Evolutionary conservation across 2,113 vertebrate genomes (phyloP).

Genomic region (Sula dactylatra): DNA sequence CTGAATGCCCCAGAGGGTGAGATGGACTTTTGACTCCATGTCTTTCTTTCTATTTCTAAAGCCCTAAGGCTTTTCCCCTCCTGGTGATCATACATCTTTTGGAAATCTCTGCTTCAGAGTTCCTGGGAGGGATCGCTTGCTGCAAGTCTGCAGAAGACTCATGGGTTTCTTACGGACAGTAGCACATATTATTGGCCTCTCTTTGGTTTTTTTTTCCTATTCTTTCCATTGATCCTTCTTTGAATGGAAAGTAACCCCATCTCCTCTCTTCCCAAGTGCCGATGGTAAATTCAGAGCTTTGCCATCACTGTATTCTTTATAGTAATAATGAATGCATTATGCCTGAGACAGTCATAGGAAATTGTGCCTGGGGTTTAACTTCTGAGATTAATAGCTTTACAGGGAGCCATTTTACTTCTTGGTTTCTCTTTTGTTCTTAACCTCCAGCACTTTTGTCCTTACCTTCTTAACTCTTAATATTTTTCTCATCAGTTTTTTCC

Average conservation of each 20-base stretch:
- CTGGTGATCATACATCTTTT: background rate
- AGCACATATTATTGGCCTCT: background rate
- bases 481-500: background rate
- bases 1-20: background rate
- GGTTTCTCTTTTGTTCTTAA: background rate
- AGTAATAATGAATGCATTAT: background rate
- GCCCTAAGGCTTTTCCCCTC: background rate
- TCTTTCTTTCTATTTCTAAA: background rate
- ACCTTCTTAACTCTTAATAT: background rate
- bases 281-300: background rate
- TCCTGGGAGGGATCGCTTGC: background rate
- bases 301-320: background rate
- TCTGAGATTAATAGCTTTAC: background rate
- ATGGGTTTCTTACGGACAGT: background rate
- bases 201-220: background rate
- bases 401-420: background rate
- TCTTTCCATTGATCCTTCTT: background rate
- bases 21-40: background rate
- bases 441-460: background rate
- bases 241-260: background rate
- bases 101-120: background rate
- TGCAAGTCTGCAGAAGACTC: background rate
- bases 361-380: background rate
- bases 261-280: background rate
- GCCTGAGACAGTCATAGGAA: background rate